phyloP scores from a whole-genome alignment of 1,140 invertebrate genomes.

The Glossosoma conforme region DNA sequence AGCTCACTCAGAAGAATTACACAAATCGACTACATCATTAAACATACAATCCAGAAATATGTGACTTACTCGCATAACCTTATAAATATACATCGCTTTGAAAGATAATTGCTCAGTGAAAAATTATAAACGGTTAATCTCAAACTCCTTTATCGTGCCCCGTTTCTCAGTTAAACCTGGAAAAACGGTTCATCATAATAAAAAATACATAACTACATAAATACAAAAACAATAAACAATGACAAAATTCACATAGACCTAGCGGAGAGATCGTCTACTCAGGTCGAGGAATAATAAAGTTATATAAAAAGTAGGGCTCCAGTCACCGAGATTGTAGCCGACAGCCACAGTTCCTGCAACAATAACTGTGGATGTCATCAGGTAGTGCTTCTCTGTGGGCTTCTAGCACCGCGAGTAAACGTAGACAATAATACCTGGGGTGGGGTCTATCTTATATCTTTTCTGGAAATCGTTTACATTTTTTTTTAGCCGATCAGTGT shows the following conservation, averaged over 20 bases:
- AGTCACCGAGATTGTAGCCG: conserved; percentile 8
- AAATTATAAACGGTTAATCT: conserved; percentile 11
- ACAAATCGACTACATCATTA: conserved; percentile 26
- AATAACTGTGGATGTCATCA: too few species aligned
- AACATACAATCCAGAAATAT: conserved; percentile 22
- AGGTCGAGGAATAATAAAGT: background rate
- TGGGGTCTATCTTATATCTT: too few species aligned
- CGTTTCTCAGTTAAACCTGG: conserved; percentile 16
- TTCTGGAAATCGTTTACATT: too few species aligned
- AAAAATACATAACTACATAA: conserved; percentile 20
- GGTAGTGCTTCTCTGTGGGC: too few species aligned
- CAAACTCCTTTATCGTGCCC: background rate
- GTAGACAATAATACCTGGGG: too few species aligned
- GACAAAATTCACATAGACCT: too few species aligned
- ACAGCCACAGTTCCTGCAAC: conserved; percentile 7
- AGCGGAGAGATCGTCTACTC: conserved; percentile 1
- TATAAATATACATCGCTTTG: conserved; percentile 13
- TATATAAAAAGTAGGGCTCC: conserved; percentile 1
- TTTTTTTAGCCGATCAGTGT: too few species aligned
- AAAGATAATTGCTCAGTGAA: conserved; percentile 7
- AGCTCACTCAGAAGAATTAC: too few species aligned
- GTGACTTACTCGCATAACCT: conserved; percentile 23
- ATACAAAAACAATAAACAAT: conserved; percentile 9
- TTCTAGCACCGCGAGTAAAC: too few species aligned
- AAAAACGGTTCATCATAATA: conserved; percentile 15